Evolutionary conservation across 2,888 invertebrate genomes (phyloP), one percentile per base, ranked within the genome.

Genomic region (Gerris lacustris): DNA sequence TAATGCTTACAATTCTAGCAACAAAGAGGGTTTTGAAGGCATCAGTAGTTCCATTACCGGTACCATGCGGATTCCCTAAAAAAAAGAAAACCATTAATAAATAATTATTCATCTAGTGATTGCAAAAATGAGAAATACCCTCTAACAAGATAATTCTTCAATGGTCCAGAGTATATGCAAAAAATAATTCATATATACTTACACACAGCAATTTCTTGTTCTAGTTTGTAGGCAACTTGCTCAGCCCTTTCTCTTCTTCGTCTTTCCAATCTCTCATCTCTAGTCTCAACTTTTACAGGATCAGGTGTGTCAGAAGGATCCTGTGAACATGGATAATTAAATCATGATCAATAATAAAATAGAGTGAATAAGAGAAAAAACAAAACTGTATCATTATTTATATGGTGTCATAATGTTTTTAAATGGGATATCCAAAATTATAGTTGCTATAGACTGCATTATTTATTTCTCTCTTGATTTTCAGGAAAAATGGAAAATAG

Each of bases 21-120:
- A 99, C 90, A 83, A 99, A 99, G 6, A 99, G 83, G 0, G 98
- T 96, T 81, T 96, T 96, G 83, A 95, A 99, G 0, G 99, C 96
- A 82, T 99, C 98, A 7, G 87, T 86, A 0, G 96, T 96, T 0
- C 91, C 88, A 76, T 85, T 86, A 5, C 88, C 83, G 66, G 89
- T 87, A 71, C 88, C 86, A 67, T 89, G 86, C 0, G 99, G 98
- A 82, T 96, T 94, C 98, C 97, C 85, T 86, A 77, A 62, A 81
- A 81, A 72, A 75, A 73, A 68, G 64, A 63, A 31, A 68, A 6
- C 31, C 31, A 31, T 31, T 31, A 31, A 31, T 31, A 31, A 31
- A 67, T 67, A 62, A 62, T n/a, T n/a, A 2, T 4, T 62, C 31
- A 31, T 31, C 31, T 31, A 31, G 31, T 1, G 31, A 31, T 31